A percentile compares a stretch with the other conserved stretches of the same genome.
Conservation (phyloP, 2,797 vertebrate species). For the Muscicapa comitata region DNA sequence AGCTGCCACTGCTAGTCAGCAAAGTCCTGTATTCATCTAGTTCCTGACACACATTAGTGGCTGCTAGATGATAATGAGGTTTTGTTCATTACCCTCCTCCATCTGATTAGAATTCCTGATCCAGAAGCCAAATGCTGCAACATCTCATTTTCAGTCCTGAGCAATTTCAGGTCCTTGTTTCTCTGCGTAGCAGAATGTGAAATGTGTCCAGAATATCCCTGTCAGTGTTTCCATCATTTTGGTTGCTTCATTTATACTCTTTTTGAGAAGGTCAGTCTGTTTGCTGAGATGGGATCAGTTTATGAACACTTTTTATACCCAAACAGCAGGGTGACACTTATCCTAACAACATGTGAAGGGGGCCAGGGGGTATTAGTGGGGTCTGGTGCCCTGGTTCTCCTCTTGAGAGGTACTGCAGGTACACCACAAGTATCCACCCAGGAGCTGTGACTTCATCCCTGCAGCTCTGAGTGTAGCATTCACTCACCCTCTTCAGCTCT, state of each 20-base stretch:
- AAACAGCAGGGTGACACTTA: neutral
- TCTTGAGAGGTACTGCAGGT: neutral
- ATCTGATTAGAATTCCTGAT: slow-evolving; percentile 16
- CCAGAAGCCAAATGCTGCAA: slow-evolving; percentile 15
- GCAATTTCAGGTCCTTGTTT: slow-evolving; percentile 14
- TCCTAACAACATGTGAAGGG: neutral
- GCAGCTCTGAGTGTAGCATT: neutral
- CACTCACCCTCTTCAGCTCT: neutral
- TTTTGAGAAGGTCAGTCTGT: neutral
- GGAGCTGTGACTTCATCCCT: neutral
- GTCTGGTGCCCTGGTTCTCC: neutral
- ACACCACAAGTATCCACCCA: neutral
- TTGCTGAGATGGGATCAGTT: neutral
- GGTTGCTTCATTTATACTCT: neutral
- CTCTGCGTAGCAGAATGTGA: neutral
- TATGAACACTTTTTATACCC: neutral
- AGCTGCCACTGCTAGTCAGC: neutral
- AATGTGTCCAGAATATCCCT: neutral
- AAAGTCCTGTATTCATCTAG: neutral
- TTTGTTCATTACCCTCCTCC: slow-evolving; percentile 1
- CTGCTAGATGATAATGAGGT: slow-evolving; percentile 11
- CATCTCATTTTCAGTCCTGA: slow-evolving; percentile 23
- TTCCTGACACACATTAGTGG: slow-evolving; percentile 7
- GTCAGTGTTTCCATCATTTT: neutral
- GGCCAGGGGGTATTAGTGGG: no score